These are phyloP conservation scores for Crocallis elinguaria DNA, from an alignment of 2,888 invertebrate species.

Conservation along the genomic window DNA sequence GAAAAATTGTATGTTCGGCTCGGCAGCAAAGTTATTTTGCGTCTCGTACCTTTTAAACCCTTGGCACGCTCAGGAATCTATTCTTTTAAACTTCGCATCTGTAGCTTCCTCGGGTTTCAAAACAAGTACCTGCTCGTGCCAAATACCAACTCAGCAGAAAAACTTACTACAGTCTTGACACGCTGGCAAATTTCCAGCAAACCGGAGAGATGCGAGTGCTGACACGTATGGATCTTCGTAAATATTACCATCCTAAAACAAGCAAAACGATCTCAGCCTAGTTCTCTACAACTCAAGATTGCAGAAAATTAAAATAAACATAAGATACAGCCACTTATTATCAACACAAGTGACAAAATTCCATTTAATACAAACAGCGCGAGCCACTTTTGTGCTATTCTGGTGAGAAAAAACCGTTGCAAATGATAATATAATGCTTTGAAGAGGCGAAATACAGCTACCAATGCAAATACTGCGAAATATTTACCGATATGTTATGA, in stretches of 20 bases:
- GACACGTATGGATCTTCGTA: conserved; percentile 43
- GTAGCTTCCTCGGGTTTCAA: too few relatives aligned
- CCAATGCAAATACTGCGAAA: neutral
- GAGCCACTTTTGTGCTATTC: conserved; percentile 18
- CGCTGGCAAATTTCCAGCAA: conserved; percentile 44
- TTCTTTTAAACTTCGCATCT: too few relatives aligned
- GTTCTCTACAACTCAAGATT: neutral
- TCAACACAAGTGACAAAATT: neutral
- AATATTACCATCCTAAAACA: conserved; percentile 46
- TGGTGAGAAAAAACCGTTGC: conserved; percentile 25
- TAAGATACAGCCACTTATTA: neutral
- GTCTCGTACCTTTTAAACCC: too few relatives aligned
- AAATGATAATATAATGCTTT: conserved; percentile 27
- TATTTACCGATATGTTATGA: neutral
- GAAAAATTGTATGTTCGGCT: too few relatives aligned
- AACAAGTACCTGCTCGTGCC: too few relatives aligned
- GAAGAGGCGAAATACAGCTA: conserved; percentile 7
- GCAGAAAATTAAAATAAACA: conserved; percentile 11
- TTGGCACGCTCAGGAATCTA: too few relatives aligned
- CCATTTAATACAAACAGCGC: conserved; percentile 5
- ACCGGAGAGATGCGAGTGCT: conserved; percentile 27
- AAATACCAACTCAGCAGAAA: too few relatives aligned
- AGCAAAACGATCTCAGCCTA: too few relatives aligned
- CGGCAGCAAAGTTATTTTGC: too few relatives aligned
- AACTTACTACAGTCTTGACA: conserved; percentile 70